Percentiles rank a stretch among this genome's conserved stretches.
Conservation (phyloP, 2,113 vertebrate genomes). For the Thalassarche chlororhynchos region DNA sequence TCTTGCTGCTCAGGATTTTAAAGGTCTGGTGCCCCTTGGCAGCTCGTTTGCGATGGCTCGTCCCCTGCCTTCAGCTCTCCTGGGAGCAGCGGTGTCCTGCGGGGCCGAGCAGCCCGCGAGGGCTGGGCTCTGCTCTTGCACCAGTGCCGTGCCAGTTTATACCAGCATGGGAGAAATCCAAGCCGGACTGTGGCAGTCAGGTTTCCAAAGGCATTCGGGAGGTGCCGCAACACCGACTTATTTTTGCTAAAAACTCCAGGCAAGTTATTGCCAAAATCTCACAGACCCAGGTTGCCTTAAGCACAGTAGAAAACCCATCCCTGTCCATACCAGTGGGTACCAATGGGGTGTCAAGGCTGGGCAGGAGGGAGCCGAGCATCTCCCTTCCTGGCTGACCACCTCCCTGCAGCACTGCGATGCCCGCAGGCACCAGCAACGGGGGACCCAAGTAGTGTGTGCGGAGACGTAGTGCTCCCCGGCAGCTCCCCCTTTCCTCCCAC, state of each 20-base stretch:
- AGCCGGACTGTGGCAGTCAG: accelerated
- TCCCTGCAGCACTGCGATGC: accelerated
- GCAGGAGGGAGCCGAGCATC: background rate
- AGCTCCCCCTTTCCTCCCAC: background rate
- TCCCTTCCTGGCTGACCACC: background rate
- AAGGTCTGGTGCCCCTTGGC: background rate
- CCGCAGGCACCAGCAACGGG: accelerated
- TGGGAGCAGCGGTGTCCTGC: background rate
- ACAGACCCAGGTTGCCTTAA: background rate
- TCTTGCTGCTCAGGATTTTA: background rate
- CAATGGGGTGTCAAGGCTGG: accelerated
- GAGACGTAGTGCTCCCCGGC: background rate
- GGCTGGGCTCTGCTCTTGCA: background rate
- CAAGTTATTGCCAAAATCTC: background rate
- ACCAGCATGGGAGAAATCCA: background rate
- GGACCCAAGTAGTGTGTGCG: accelerated
- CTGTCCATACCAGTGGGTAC: accelerated
- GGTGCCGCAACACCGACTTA: accelerated
- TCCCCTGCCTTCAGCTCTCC: background rate
- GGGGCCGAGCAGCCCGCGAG: background rate
- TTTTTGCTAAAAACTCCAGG: background rate
- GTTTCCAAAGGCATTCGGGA: background rate
- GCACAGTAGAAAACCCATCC: accelerated
- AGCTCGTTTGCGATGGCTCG: background rate
- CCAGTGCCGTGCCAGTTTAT: background rate